Conservation (phyloP, 2,888 invertebrate genomes). For the Venustoraphidia nigricollis region DNA sequence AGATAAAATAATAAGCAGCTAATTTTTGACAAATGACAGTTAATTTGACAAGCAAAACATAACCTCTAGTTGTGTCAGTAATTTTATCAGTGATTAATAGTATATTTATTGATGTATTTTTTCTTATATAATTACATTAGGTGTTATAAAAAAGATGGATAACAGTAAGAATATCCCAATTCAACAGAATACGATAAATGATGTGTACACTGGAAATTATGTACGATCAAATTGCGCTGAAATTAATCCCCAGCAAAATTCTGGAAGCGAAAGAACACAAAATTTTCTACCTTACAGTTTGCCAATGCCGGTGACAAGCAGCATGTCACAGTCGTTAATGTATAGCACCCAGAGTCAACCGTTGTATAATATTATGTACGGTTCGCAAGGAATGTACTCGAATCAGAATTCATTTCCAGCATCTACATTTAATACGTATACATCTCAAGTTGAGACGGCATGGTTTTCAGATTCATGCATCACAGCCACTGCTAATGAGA, state of each 20-base stretch:
- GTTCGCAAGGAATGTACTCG: conserved; percentile 10
- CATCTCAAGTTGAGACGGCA: conserved; percentile 11
- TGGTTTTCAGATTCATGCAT: conserved; percentile 15
- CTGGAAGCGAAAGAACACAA: not conserved
- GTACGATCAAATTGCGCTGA: too few relatives aligned
- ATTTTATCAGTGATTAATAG: too few relatives aligned
- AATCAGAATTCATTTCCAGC: conserved; percentile 11
- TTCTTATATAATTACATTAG: too few relatives aligned
- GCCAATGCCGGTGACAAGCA: conserved; percentile 9
- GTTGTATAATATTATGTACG: conserved; percentile 13
- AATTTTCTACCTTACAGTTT: not conserved
- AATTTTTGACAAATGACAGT: too few relatives aligned
- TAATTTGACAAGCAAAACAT: too few relatives aligned
- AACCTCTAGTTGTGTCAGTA: too few relatives aligned
- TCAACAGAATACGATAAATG: too few relatives aligned
- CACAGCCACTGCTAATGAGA: conserved; percentile 15
- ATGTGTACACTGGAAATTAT: too few relatives aligned
- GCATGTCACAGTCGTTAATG: conserved; percentile 10
- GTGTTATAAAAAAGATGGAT: too few relatives aligned
- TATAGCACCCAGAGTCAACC: conserved; percentile 9
- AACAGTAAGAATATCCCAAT: too few relatives aligned
- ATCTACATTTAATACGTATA: conserved; percentile 7
- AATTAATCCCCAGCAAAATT: not conserved
- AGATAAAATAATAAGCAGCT: too few relatives aligned
- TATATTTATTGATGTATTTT: too few relatives aligned